Conservation (phyloP, 2,113 vertebrate genomes). For the Datnioides undecimradiatus region DNA sequence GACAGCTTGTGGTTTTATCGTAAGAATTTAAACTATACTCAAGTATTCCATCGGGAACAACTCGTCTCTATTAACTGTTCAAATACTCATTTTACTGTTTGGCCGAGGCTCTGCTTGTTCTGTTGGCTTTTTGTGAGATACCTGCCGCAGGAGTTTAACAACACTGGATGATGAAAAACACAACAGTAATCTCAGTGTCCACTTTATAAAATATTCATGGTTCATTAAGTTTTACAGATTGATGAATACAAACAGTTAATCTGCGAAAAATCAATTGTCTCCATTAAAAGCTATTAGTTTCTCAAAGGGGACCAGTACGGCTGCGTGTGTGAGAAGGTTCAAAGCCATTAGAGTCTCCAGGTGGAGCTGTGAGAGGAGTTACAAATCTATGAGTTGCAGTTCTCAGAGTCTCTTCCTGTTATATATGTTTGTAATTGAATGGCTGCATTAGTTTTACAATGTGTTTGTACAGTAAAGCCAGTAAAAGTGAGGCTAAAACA, state of each 20-base stretch:
- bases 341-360: background rate
- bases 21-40: background rate
- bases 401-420: background rate
- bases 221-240: background rate
- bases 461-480: background rate
- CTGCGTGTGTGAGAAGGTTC: background rate
- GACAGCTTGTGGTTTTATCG: background rate
- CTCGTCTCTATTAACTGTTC: background rate
- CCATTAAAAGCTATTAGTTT: background rate
- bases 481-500: background rate
- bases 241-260: background rate
- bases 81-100: background rate
- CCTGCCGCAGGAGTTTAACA: background rate
- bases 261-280: background rate
- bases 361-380: background rate
- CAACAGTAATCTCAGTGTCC: background rate
- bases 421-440: background rate
- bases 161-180: background rate
- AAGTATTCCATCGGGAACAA: background rate
- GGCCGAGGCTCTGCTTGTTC: background rate
- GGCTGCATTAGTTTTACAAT: background rate
- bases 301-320: background rate
- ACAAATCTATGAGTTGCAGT: background rate
- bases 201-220: background rate
- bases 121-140: background rate